These are phyloP conservation scores for Alviniconcha marisindica DNA, from an alignment of 1,140 invertebrate species.

Conservation along the genomic window DNA sequence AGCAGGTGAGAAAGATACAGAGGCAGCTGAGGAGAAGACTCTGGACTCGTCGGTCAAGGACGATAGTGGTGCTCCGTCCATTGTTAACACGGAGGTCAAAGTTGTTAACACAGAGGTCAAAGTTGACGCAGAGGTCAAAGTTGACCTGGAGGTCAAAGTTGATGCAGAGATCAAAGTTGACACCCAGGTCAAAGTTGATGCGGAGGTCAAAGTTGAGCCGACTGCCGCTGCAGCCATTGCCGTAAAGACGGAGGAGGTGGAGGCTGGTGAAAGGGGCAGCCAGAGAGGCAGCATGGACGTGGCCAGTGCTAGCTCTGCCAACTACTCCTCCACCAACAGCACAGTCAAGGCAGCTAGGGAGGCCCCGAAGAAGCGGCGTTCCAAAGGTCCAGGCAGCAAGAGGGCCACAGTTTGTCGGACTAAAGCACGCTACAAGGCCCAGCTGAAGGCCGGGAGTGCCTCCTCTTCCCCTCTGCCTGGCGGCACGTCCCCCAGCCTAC, in stretches of 20 bases:
- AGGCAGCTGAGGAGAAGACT: neutral
- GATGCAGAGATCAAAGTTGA: neutral
- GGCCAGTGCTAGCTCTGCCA: neutral
- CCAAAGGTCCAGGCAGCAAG: slow-evolving; percentile 23
- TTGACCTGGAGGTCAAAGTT: neutral
- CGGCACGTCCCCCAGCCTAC: slow-evolving; percentile 9
- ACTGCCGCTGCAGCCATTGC: neutral
- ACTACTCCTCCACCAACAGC: neutral
- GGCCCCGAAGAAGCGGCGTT: neutral
- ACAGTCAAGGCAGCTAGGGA: neutral
- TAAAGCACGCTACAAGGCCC: slow-evolving; percentile 37
- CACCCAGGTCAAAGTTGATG: neutral
- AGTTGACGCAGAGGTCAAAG: neutral
- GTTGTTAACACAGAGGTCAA: neutral
- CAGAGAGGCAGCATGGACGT: neutral
- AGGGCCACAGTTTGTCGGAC: slow-evolving; percentile 27
- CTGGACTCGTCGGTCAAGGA: too few species aligned
- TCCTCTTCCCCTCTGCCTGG: slow-evolving; percentile 5
- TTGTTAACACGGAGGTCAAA: too few species aligned
- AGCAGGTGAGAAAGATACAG: neutral
- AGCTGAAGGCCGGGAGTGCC: slow-evolving; percentile 22
- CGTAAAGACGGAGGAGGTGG: neutral
- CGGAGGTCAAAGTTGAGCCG: neutral
- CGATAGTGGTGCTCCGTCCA: too few species aligned
- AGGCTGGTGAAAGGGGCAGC: neutral